Percentiles rank a stretch among this genome's conserved stretches.
Conservation (phyloP, 2,797 vertebrate species). For the Eupleurogrammus muticus region DNA sequence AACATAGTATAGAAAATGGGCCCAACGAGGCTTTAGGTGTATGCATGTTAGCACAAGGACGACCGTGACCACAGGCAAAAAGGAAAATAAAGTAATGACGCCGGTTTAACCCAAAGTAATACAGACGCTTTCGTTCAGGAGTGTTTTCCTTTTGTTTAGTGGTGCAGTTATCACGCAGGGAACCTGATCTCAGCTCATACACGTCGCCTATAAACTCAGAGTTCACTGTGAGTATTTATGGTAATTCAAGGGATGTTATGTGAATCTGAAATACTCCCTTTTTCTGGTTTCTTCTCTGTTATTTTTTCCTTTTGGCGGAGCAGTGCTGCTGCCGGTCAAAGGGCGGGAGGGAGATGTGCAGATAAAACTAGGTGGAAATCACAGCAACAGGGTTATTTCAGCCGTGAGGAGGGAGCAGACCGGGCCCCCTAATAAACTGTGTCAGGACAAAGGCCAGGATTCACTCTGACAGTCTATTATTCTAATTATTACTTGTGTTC, state of each 20-base stretch:
- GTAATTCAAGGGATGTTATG: not conserved
- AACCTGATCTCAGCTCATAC: not conserved
- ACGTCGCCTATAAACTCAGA: not conserved
- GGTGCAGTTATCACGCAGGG: not conserved
- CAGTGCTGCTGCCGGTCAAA: slow-evolving; percentile 19
- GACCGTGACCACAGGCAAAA: slow-evolving; percentile 42
- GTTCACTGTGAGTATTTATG: not conserved
- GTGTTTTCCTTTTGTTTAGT: not conserved
- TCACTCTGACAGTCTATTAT: not conserved
- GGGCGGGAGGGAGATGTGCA: slow-evolving; percentile 64
- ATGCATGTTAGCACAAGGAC: slow-evolving; percentile 49
- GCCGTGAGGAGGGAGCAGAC: slow-evolving; percentile 47
- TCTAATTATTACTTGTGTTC: not conserved
- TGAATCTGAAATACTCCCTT: not conserved
- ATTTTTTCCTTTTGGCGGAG: slow-evolving; percentile 33
- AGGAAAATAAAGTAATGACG: slow-evolving; percentile 25
- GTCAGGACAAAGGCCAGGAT: not conserved
- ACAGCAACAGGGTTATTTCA: slow-evolving; percentile 80
- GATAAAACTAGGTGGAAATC: slow-evolving; percentile 73
- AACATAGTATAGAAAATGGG: slow-evolving; percentile 59
- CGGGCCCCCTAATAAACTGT: slow-evolving; percentile 16
- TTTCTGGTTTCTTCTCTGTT: slow-evolving; percentile 20
- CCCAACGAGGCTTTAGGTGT: slow-evolving; percentile 57
- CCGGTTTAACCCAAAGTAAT: slow-evolving; percentile 35
- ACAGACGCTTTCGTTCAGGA: slow-evolving; percentile 14